These are phyloP conservation scores for Agelaius tricolor DNA, from an alignment of 2,113 vertebrate species.

Conservation along the genomic window DNA sequence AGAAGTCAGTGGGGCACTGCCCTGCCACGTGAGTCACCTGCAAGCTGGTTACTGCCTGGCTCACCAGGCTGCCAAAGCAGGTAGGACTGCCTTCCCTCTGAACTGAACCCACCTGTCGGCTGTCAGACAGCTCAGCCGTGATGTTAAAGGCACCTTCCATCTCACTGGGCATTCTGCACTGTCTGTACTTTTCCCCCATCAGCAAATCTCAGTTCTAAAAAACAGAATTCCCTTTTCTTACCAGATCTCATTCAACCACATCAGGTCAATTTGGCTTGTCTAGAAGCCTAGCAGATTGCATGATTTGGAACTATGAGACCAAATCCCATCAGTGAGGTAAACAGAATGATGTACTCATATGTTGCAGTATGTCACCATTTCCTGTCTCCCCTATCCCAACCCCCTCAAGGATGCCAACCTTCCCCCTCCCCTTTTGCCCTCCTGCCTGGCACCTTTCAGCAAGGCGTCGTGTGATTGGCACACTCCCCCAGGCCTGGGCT, in stretches of 20 bases:
- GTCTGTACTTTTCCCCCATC: not conserved
- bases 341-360: not conserved
- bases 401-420: no score
- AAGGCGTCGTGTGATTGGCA: no score
- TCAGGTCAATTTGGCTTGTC: not conserved
- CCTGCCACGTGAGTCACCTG: fast-evolving
- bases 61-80: not conserved
- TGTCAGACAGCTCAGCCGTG: not conserved
- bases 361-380: no score
- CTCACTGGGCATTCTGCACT: not conserved
- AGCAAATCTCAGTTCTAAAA: not conserved
- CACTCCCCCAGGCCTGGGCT: no score
- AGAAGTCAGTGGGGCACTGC: fast-evolving
- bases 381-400: no score
- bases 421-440: no score
- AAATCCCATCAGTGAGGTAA: not conserved
- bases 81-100: not conserved
- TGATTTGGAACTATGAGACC: not conserved
- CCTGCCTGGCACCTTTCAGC: no score
- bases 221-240: not conserved
- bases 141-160: not conserved
- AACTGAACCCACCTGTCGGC: not conserved
- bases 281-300: not conserved
- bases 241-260: not conserved
- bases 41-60: not conserved